phyloP scores from a whole-genome alignment of 2,113 vertebrate genomes.

The Petrocephalus microphthalmus region DNA sequence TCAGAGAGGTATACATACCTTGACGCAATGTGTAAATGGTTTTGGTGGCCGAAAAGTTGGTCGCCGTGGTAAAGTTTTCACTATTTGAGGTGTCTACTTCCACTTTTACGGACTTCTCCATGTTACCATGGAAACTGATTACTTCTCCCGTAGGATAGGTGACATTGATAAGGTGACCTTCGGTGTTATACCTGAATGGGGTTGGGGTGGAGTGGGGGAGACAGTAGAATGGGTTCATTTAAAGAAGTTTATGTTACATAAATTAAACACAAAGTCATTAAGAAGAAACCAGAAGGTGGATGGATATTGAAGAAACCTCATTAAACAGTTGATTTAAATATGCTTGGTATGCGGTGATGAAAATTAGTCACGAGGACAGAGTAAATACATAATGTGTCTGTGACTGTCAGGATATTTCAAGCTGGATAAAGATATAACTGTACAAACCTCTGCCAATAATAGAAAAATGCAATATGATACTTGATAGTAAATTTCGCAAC shows the following conservation, averaged over 20 bases:
- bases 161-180: constrained; percentile 78
- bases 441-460: neutral
- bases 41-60: constrained; percentile 77
- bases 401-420: neutral
- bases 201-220: neutral
- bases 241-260: neutral
- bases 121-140: constrained; percentile 74
- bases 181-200: constrained; percentile 68
- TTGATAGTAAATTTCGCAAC: neutral
- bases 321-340: neutral
- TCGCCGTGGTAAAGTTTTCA: constrained; percentile 76
- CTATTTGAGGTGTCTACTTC: constrained; percentile 71
- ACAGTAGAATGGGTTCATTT: neutral
- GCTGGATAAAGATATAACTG: neutral
- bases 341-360: neutral
- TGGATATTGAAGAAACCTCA: neutral
- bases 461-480: neutral
- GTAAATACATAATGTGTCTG: neutral
- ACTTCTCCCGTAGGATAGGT: constrained; percentile 82
- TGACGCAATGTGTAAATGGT: constrained; percentile 77
- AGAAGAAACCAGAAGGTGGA: neutral
- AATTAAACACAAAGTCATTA: neutral
- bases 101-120: constrained; percentile 72
- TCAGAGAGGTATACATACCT: constrained; percentile 63
- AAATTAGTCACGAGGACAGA: neutral